phyloP scores from a whole-genome alignment of 1,140 invertebrate genomes.

The Papilio helenus region DNA sequence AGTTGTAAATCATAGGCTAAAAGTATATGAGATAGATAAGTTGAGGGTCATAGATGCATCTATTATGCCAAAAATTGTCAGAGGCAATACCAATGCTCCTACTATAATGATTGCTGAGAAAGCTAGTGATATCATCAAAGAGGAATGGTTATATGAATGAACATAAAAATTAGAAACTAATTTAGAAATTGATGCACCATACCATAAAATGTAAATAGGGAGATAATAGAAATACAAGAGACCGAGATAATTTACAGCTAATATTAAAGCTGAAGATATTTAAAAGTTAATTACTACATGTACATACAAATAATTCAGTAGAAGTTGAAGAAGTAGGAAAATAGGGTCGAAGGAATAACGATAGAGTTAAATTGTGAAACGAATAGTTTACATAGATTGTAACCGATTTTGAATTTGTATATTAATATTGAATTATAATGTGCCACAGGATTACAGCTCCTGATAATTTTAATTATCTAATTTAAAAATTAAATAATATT shows the following conservation, averaged over 20 bases:
- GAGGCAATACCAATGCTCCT: constrained; percentile 85
- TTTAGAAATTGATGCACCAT: not conserved
- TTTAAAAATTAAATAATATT: not conserved
- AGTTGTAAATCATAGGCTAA: constrained; percentile 88
- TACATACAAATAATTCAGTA: too few relatives aligned
- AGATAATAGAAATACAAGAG: not conserved
- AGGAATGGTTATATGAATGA: constrained; percentile 70
- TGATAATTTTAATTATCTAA: not conserved
- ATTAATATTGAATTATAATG: not conserved
- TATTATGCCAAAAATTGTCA: constrained; percentile 86
- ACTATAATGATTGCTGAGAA: constrained; percentile 86
- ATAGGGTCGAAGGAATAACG: not conserved
- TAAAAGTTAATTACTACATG: too few relatives aligned
- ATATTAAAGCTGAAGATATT: not conserved
- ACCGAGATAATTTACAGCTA: not conserved
- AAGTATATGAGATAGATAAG: constrained; percentile 87
- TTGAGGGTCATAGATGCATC: constrained; percentile 91
- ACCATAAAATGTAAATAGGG: not conserved
- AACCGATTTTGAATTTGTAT: not conserved
- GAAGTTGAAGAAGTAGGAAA: not conserved
- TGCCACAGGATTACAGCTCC: not conserved
- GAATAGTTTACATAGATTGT: not conserved
- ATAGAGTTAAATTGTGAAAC: not conserved
- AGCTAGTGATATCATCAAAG: constrained; percentile 84
- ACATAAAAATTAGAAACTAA: not conserved